phyloP scores from a whole-genome alignment of 2,888 invertebrate species.

The Philereme transversata region DNA sequence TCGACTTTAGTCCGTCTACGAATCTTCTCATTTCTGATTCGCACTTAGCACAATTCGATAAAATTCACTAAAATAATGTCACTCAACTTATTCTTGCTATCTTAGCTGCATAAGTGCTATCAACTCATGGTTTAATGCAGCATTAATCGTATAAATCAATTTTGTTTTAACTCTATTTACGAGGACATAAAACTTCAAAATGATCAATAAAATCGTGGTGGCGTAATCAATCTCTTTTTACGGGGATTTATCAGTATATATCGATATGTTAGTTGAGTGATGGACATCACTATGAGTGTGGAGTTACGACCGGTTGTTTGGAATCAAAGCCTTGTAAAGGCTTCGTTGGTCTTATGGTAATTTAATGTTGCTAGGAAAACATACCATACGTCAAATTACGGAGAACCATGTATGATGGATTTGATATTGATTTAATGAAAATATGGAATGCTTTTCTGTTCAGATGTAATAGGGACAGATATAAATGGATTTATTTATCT shows the following conservation, averaged over 20 bases:
- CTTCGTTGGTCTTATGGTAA: conserved; percentile 51
- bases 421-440: conserved; percentile 12
- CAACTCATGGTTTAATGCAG: conserved; percentile 48
- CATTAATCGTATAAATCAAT: conserved; percentile 43
- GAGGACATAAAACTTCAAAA: conserved; percentile 44
- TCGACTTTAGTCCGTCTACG: too few relatives aligned
- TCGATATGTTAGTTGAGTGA: conserved; percentile 6
- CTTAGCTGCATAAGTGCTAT: conserved; percentile 32
- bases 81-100: conserved; percentile 43
- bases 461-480: too few relatives aligned
- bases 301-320: conserved; percentile 68
- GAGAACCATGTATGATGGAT: conserved; percentile 15
- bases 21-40: too few relatives aligned
- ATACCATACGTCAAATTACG: conserved; percentile 20
- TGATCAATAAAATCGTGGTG: conserved; percentile 41
- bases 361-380: conserved; percentile 25
- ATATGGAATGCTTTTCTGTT: conserved; percentile 3
- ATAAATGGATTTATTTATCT: too few relatives aligned
- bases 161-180: conserved; percentile 45
- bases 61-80: too few relatives aligned
- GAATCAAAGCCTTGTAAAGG: conserved; percentile 69
- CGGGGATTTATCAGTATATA: conserved; percentile 40
- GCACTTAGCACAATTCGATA: too few relatives aligned
- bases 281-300: conserved; percentile 62
- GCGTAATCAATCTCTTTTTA: conserved; percentile 42